These are phyloP conservation scores for Acestrorhynchus altus DNA, from an alignment of 2,797 vertebrate species.

Conservation along the genomic window DNA sequence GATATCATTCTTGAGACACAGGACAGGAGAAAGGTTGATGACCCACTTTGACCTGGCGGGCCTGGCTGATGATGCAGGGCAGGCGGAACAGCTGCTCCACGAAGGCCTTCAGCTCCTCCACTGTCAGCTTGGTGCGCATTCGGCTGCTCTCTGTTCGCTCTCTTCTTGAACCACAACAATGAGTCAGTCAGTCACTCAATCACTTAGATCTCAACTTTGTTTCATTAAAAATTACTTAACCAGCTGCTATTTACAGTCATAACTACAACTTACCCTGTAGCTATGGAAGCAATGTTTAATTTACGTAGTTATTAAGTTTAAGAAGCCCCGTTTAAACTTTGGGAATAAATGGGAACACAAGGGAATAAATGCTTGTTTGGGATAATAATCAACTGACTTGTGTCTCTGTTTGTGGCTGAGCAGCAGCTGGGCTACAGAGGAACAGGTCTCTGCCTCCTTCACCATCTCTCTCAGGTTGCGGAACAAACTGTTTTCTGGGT, in stretches of 20 bases:
- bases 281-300: too few relatives aligned
- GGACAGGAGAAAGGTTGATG: background rate
- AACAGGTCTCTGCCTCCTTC: slow-evolving; percentile 97
- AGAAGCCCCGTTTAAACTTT: too few relatives aligned
- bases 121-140: slow-evolving; percentile 91
- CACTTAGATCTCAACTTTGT: background rate
- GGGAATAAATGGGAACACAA: too few relatives aligned
- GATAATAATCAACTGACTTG: slow-evolving; percentile 78
- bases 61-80: slow-evolving; percentile 95
- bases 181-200: background rate
- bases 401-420: slow-evolving; percentile 95
- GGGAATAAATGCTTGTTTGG: too few relatives aligned
- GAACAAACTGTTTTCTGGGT: slow-evolving; percentile 92
- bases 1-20: background rate
- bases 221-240: too few relatives aligned
- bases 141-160: slow-evolving; percentile 85
- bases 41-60: slow-evolving; percentile 93
- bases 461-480: slow-evolving; percentile 92
- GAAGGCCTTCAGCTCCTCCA: slow-evolving; percentile 97
- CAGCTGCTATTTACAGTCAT: too few relatives aligned
- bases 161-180: slow-evolving; percentile 70
- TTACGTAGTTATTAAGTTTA: too few relatives aligned
- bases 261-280: too few relatives aligned
- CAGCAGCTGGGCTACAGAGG: slow-evolving; percentile 94
- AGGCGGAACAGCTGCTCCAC: slow-evolving; percentile 94